A percentile compares a stretch with the other conserved stretches of the same genome.
Evolutionary conservation across 2,797 vertebrate species (phyloP).

Genomic region (Petrocephalus schoutedeni): DNA sequence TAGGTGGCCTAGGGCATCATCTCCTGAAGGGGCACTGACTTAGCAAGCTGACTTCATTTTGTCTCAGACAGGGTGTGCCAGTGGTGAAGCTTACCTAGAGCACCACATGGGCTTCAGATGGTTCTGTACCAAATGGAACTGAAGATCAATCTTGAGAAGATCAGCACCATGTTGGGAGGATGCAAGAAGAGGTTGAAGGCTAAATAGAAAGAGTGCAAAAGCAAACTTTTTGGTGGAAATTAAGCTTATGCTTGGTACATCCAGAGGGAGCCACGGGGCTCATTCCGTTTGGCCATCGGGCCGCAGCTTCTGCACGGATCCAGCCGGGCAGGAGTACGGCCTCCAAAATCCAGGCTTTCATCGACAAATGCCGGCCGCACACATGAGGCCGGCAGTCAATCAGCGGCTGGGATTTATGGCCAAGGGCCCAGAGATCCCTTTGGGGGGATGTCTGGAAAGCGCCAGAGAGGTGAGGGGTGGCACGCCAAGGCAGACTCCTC

Average conservation of each 20-base stretch:
- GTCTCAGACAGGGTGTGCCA: background rate
- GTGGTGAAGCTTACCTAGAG: background rate
- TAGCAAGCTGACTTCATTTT: background rate
- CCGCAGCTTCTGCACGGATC: background rate
- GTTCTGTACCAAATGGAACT: background rate
- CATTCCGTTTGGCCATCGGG: background rate
- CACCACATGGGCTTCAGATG: background rate
- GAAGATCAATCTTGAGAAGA: background rate
- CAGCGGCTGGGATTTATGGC: background rate
- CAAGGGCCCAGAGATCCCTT: background rate
- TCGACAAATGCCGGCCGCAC: background rate
- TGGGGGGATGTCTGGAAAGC: background rate
- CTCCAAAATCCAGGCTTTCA: slow-evolving; percentile 6
- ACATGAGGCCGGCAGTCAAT: background rate
- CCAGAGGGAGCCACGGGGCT: background rate
- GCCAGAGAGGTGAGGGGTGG: background rate
- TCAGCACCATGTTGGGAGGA: background rate
- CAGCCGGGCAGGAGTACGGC: background rate
- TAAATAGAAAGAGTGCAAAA: background rate
- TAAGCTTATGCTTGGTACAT: background rate
- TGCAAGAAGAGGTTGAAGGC: background rate
- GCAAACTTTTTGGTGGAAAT: background rate
- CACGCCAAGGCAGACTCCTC: background rate
- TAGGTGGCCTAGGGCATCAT: background rate
- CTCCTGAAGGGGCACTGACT: background rate